Evolutionary conservation across 2,888 invertebrate species (phyloP), one percentile per base, ranked within the genome.

Genomic region (Antitype chi): DNA sequence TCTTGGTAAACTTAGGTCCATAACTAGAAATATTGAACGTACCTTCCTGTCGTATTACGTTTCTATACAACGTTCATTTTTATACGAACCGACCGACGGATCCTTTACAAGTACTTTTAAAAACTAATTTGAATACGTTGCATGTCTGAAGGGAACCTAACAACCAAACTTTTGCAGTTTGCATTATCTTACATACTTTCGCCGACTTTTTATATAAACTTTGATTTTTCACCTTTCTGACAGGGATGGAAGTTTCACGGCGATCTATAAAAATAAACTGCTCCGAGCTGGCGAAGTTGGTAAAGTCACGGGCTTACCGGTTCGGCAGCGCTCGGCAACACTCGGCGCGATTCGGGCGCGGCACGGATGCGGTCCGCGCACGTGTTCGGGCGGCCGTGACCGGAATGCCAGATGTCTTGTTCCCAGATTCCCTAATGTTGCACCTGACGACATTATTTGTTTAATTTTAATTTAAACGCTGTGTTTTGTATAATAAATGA

Each of bases 191-290:
- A 81, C 78, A 84, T 81, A 86, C 87, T 88, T 88, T 82, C 76
- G 57, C 60, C 67, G 79, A 78, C 72, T 88, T 85, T 74, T 79
- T 85, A 78, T 82, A 85, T 78, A 86, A 89, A 85, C 89, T 89
- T 88, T 87, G 89, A 90, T 90, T 91, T 89, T 89, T 89, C 88
- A 90, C 88, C 89, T 90, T 72, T 78, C 85, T 83, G 80, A 78
- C 80, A 81, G 83, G 85, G 89, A 86, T 88, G 84, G 80, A 87
- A 91, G 87, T 87, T 91, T 85, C 78, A 74, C 84, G 77, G 85
- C 82, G 84, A 84, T 88, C 87, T 88, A 87, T 88, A 90, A 89
- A 90, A 90, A 90, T 88, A 89, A 90, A 89, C 86, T 85, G 89
- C 79, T 84, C 62, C 66, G 77, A 76, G 84, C 82, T 80, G 79